A percentile compares a stretch with the other conserved stretches of the same genome.
These are phyloP conservation scores for Callospermophilus lateralis DNA, from an alignment of 2,113 vertebrate species.

Conservation along the genomic window DNA sequence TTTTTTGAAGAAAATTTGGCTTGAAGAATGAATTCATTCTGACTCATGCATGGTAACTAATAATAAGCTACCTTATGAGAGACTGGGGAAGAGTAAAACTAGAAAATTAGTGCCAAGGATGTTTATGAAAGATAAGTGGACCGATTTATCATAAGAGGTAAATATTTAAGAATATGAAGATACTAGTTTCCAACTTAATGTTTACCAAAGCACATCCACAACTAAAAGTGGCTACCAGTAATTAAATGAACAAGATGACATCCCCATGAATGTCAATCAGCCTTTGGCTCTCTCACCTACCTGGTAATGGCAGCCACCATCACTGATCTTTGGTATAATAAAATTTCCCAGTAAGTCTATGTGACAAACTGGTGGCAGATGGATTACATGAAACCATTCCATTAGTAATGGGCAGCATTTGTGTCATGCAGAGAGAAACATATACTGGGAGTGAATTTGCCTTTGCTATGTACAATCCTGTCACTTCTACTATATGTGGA, in stretches of 20 bases:
- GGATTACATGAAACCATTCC: background rate
- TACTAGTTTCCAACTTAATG: background rate
- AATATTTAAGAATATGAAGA: background rate
- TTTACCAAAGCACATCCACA: background rate
- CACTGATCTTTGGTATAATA: background rate
- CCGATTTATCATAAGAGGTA: background rate
- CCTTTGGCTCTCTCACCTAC: background rate
- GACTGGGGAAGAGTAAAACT: background rate
- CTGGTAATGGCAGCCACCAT: background rate
- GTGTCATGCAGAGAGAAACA: background rate
- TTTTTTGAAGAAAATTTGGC: background rate
- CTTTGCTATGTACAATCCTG: background rate
- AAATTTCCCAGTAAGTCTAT: background rate
- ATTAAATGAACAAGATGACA: background rate
- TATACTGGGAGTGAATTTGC: too few relatives aligned
- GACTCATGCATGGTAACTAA: background rate
- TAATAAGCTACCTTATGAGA: background rate
- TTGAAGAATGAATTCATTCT: background rate
- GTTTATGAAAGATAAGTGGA: background rate
- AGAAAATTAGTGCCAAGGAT: background rate
- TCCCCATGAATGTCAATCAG: accelerated
- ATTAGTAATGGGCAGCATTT: background rate
- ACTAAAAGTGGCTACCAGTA: background rate
- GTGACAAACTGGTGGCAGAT: background rate
- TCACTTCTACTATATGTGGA: background rate